Percentiles rank a stretch among this genome's conserved stretches.
Conservation (phyloP, 2,113 vertebrate genomes). For the Pachyramphus minor region DNA sequence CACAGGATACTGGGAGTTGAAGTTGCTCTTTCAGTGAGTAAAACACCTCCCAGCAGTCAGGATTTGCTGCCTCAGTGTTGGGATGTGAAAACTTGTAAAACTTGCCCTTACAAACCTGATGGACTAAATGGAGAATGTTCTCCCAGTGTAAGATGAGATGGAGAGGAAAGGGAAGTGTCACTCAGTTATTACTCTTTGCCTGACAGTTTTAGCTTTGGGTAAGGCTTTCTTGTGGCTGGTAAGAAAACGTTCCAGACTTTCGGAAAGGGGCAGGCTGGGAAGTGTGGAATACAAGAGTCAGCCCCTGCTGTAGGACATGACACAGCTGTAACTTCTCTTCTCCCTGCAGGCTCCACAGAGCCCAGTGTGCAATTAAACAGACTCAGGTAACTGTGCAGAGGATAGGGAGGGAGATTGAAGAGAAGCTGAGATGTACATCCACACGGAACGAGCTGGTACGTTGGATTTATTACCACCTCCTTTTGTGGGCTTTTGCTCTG, state of each 20-base stretch:
- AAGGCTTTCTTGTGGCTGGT: background rate
- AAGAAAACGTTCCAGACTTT: background rate
- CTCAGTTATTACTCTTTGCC: background rate
- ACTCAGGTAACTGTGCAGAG: constrained; percentile 98
- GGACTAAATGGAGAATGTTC: background rate
- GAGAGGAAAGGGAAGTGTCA: background rate
- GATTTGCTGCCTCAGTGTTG: background rate
- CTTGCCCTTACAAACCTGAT: background rate
- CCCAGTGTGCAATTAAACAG: constrained; percentile 98
- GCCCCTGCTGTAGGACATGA: background rate
- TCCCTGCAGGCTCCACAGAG: constrained; percentile 89
- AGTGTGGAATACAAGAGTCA: background rate
- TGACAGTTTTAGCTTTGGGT: background rate
- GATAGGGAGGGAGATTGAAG: constrained; percentile 97
- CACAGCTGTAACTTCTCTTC: constrained; percentile 30
- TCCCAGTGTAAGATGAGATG: background rate
- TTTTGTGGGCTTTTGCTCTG: background rate
- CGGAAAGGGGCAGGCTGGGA: background rate
- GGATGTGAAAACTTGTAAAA: background rate
- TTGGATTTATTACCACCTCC: background rate
- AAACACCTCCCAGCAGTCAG: background rate
- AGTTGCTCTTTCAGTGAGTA: background rate
- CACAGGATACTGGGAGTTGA: background rate
- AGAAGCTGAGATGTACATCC: constrained; percentile 89
- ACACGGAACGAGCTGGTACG: constrained; percentile 90